A percentile compares a stretch with the other conserved stretches of the same genome.
phyloP scores from a whole-genome alignment of 2,113 vertebrate genomes.

The Trinectes maculatus region DNA sequence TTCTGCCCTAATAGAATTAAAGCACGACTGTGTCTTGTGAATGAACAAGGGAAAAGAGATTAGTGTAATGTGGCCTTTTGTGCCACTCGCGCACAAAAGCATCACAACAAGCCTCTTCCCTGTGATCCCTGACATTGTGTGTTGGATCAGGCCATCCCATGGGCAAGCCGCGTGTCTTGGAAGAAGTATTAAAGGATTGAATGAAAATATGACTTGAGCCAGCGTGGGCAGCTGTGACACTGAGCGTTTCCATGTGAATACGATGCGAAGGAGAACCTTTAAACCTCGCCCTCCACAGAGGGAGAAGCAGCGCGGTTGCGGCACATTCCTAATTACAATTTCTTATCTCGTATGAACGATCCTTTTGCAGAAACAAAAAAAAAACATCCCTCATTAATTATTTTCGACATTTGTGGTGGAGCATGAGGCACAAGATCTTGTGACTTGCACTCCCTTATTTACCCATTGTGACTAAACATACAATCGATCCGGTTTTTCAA shows the following conservation, averaged over 20 bases:
- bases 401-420: slow-evolving; percentile 1
- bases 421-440: neutral
- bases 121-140: slow-evolving; percentile 69
- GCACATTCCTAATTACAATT: slow-evolving; percentile 6
- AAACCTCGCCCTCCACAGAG: slow-evolving; percentile 6
- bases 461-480: slow-evolving; percentile 6
- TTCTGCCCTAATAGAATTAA: slow-evolving; percentile 53
- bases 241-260: slow-evolving; percentile 31
- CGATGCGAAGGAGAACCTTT: slow-evolving; percentile 18
- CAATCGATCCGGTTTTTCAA: neutral
- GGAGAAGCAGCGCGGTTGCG: slow-evolving; percentile 10
- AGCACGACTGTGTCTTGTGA: slow-evolving; percentile 69
- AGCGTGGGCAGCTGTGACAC: slow-evolving; percentile 47
- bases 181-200: slow-evolving; percentile 55
- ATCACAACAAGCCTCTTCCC: slow-evolving; percentile 67
- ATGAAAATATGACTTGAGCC: slow-evolving; percentile 59
- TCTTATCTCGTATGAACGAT: slow-evolving; percentile 30
- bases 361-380: neutral
- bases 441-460: neutral
- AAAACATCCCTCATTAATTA: neutral
- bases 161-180: slow-evolving; percentile 56
- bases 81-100: slow-evolving; percentile 69
- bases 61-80: slow-evolving; percentile 72
- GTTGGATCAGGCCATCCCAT: slow-evolving; percentile 63
- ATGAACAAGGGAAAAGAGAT: slow-evolving; percentile 78